A percentile compares a stretch with the other conserved stretches of the same genome.
These are phyloP conservation scores for Aplidium turbinatum DNA, from an alignment of 23 tunicate species.

Conservation along the genomic window DNA sequence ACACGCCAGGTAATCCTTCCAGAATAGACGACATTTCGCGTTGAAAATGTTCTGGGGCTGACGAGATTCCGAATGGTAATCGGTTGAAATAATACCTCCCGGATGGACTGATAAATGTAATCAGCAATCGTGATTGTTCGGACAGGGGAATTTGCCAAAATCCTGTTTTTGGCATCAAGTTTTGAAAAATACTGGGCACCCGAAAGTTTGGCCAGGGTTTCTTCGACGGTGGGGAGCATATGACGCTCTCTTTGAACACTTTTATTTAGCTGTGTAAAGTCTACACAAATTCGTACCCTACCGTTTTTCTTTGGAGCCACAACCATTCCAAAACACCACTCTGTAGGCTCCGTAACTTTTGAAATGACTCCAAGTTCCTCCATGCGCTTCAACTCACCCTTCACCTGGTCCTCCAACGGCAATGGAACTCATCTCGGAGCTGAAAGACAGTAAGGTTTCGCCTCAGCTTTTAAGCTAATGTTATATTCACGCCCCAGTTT, in stretches of 20 bases:
- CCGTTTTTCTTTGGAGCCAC: constrained; percentile 44
- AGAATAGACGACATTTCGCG: constrained; percentile 6
- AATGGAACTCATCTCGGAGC: constrained; percentile 32
- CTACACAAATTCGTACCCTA: constrained; percentile 44
- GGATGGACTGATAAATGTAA: constrained; percentile 30
- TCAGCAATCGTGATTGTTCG: constrained; percentile 1
- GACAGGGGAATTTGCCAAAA: constrained; percentile 31
- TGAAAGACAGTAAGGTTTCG: no score
- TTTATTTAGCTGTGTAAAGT: constrained; percentile 28
- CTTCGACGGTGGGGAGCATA: constrained; percentile 8
- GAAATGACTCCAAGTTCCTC: constrained; percentile 32
- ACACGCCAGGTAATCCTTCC: constrained; percentile 18
- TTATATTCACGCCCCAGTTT: no score
- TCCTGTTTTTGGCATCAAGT: constrained; percentile 39
- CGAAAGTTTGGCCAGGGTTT: constrained; percentile 6
- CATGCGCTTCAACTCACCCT: constrained; percentile 16
- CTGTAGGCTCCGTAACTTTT: constrained; percentile 16
- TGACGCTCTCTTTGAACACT: constrained; percentile 4
- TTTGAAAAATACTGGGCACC: constrained; percentile 29
- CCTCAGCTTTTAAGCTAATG: no score
- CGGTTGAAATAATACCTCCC: constrained; percentile 45
- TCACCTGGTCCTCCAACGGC: constrained; percentile 18
- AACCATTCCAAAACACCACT: constrained; percentile 43
- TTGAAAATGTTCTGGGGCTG: constrained; percentile 47
- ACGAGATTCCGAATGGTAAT: constrained; percentile 40